Evolutionary conservation across 2,888 invertebrate genomes (phyloP), one percentile per base, ranked within the genome.

Genomic region (Caenorhabditis macrosperma): DNA sequence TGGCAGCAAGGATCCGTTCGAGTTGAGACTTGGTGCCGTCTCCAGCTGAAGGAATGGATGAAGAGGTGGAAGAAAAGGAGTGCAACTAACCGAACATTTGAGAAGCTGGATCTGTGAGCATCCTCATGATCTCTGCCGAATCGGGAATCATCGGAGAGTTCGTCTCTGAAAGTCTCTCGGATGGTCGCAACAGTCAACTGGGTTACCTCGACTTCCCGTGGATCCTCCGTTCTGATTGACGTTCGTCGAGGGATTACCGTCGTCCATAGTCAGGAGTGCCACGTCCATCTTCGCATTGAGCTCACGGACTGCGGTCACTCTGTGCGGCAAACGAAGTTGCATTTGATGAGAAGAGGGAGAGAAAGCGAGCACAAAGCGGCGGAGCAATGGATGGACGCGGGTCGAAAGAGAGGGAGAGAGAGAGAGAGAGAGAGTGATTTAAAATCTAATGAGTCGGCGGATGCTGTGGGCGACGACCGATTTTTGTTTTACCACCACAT

Each of bases 261-360:
- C 78, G 26, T 78, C 78, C 78, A 78, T 78, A 41, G 67, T 78
- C 57, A 78, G 41, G 33, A 78, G 72, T 63, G 78, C 78, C 68
- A 78, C 78, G 52, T 78, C 78, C 78, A 78, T 78, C 10, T 46
- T 61, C 20, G 20, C 76, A 68, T 68, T 61, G 38, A 55, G 33
- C 20, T 20, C 6, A 15, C 6, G n/a, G 44, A 41, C 35, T 35
- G 59, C 30, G 38, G 57, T 46, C 35, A 57, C 71, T 72, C 63
- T 61, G 54, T 9, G 44, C 6, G 20, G 7, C 15, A 54, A 67
- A 44, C 35, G 38, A 52, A 50, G 35, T 4, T 26, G 20, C 48
- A 41, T 41, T 52, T 22, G 52, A 52, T 26, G 50, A 28, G 50
- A 35, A 30, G 28, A 20, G 48, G 22, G 46, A 63, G 24, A 50